phyloP scores from a whole-genome alignment of 1,140 invertebrate genomes.

The Hycleus phaleratus region DNA sequence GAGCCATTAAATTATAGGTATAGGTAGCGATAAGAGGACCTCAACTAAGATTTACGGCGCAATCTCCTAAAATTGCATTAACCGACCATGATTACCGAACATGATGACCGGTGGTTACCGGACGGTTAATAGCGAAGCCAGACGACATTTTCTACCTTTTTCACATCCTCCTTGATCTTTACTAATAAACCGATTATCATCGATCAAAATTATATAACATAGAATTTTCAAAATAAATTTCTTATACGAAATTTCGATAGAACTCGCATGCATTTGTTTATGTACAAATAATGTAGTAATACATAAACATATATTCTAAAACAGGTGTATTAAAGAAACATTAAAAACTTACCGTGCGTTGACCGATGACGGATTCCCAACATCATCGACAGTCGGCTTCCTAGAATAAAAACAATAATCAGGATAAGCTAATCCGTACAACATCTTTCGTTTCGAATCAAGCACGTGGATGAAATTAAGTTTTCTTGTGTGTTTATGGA shows the following conservation, averaged over 20 bases:
- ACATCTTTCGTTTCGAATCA: constrained; percentile 20
- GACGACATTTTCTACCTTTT: too few relatives aligned
- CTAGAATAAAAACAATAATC: constrained; percentile 55
- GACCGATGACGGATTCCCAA: constrained; percentile 59
- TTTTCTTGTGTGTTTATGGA: not conserved
- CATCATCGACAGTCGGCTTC: constrained; percentile 64
- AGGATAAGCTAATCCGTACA: constrained; percentile 38
- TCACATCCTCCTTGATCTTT: too few relatives aligned
- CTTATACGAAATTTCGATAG: too few relatives aligned
- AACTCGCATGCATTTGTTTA: constrained; percentile 9
- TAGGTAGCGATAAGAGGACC: constrained; percentile 20
- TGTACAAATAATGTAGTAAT: constrained; percentile 17
- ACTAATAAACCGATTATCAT: too few relatives aligned
- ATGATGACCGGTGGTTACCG: constrained; percentile 18
- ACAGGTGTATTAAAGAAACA: constrained; percentile 1
- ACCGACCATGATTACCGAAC: constrained; percentile 15
- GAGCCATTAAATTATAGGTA: constrained; percentile 22
- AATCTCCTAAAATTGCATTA: constrained; percentile 24
- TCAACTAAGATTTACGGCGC: constrained; percentile 19
- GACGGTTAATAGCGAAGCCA: constrained; percentile 7
- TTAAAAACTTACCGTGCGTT: constrained; percentile 59
- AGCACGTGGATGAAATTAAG: constrained; percentile 6
- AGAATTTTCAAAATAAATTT: too few relatives aligned
- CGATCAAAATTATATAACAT: too few relatives aligned
- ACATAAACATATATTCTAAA: constrained; percentile 11